A percentile compares a stretch with the other conserved stretches of the same genome.
Evolutionary conservation across 2,797 vertebrate genomes (phyloP).

Genomic region (Pantherophis alleghaniensis): DNA sequence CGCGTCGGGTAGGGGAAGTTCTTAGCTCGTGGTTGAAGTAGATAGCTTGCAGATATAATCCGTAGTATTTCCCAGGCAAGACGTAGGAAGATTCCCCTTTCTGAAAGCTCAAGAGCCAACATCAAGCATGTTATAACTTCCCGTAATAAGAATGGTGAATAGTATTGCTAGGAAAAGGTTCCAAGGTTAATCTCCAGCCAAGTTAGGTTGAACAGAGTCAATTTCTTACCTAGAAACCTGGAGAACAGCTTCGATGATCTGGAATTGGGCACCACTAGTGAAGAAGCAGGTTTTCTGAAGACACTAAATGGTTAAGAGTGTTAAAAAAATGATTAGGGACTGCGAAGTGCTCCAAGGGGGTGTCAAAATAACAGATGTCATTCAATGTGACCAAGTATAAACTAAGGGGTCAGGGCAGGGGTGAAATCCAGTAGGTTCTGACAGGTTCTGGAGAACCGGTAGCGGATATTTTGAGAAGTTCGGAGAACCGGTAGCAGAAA

Average conservation of each 20-base stretch:
- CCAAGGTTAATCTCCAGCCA: background rate
- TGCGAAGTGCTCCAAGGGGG: too few species aligned
- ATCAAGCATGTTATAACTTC: background rate
- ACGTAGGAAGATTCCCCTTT: background rate
- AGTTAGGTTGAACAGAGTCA: background rate
- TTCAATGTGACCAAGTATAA: background rate
- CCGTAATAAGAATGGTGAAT: background rate
- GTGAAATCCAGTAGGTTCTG: too few species aligned
- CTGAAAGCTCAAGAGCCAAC: background rate
- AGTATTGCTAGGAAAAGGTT: background rate
- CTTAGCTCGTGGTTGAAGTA: background rate
- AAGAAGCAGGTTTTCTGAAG: background rate
- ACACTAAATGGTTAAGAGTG: background rate
- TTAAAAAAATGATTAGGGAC: background rate
- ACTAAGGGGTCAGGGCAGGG: background rate
- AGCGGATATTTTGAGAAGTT: too few species aligned
- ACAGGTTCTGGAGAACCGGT: too few species aligned
- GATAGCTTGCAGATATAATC: background rate
- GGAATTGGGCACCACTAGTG: background rate
- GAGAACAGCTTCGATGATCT: background rate
- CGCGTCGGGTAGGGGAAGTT: constrained; percentile 7
- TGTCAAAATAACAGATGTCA: background rate
- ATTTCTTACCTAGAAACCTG: background rate
- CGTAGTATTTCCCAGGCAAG: background rate
- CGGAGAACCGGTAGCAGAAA: too few species aligned